Base-by-base conservation (phyloP, 1,140 invertebrate genomes). In the Cyclargus thomasi region DNA sequence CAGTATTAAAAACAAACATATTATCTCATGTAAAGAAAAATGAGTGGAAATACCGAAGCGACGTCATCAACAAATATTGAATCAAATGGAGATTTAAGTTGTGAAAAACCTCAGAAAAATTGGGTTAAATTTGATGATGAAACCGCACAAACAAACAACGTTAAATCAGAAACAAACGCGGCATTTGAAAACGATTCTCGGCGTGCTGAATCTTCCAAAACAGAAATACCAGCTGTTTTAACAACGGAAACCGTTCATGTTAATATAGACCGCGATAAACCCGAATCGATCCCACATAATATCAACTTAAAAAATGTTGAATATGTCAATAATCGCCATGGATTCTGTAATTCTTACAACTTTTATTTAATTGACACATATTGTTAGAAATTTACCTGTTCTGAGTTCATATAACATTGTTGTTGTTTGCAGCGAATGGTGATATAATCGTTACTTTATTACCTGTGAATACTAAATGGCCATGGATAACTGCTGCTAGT, bases 371-470 rank as follows among this genome's bases (percentile, higher is more conserved):
- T 16, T 3, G 47, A 17, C 16, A 16, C 47, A n/a, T 53, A 53
- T 16, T 53, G 47, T 16, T 53, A 17, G 29, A 4, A 29, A 29
- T 29, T 1, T 29, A 29, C 8, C 29, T 0, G 29, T 29, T 16
- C 47, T 53, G 14, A 53, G 18, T 55, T 55, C n/a, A 16, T 7
- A 55, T n/a, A 18, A 17, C n/a, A 74, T 57, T 69, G 18, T 18
- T 65, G 23, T 63, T 47, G 39, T 68, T 65, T 75, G 66, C 77
- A 97, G 97, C 94, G 5, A 98, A 98, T 93, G 97, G 97, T 59
- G 97, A 98, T 91, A 95, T 97, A 68, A 96, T 98, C 81, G 97
- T 98, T 10, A 97, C 96, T 17, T 86, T 98, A 23, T 90, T 98
- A 72, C 97, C 97, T 69, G 94, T 96, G 55, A 98, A 98, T 90